Evolutionary conservation across 2,113 vertebrate genomes (phyloP).

Genomic region (Panurus biarmicus): DNA sequence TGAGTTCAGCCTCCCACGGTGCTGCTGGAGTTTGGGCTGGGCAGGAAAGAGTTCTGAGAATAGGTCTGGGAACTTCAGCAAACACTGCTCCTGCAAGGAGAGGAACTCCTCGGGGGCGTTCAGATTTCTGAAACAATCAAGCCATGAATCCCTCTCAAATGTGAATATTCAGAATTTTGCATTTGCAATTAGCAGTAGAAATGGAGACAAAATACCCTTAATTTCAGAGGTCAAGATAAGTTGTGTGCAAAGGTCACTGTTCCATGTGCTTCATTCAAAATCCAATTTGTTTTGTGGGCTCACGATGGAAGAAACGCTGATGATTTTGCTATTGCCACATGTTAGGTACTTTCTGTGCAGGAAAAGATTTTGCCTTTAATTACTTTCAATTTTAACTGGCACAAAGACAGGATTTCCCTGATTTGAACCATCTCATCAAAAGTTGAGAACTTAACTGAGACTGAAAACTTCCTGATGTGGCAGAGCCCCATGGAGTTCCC

Average conservation of each 20-base stretch:
- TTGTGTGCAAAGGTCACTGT: not conserved
- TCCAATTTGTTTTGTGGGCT: not conserved
- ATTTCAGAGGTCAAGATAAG: not conserved
- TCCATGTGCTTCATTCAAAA: not conserved
- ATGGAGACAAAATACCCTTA: not conserved
- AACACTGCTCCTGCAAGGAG: rapidly evolving
- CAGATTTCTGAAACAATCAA: not conserved
- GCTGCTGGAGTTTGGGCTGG: not conserved
- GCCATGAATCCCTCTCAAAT: not conserved
- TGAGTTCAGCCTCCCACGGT: not conserved
- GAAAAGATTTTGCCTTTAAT: not conserved
- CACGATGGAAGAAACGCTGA: not conserved
- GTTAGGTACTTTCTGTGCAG: not conserved
- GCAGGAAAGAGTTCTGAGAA: not conserved
- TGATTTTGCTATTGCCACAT: not conserved
- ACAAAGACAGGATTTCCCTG: not conserved
- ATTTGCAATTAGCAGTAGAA: not conserved
- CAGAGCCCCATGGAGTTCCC: rapidly evolving
- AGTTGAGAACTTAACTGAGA: not conserved
- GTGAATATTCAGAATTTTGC: not conserved
- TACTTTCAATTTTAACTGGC: not conserved
- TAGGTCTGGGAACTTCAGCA: not conserved
- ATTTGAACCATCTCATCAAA: not conserved
- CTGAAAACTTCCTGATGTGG: rapidly evolving
- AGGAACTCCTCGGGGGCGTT: not conserved